Evolutionary conservation across 2,797 vertebrate genomes (phyloP).

Genomic region (Schizothorax lantsangensis): DNA sequence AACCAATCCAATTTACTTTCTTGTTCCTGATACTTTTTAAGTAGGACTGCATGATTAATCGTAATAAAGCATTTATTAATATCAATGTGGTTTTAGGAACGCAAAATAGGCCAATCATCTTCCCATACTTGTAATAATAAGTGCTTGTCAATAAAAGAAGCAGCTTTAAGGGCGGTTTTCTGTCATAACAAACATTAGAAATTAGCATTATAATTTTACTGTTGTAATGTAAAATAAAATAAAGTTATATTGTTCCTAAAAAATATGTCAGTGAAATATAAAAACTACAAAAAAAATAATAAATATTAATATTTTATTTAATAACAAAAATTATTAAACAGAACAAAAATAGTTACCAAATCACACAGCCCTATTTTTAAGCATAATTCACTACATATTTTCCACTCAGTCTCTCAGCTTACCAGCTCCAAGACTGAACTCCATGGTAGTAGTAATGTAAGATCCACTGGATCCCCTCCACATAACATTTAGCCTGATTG

Average conservation of each 20-base stretch:
- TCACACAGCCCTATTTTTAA: background rate
- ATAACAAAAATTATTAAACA: too few relatives aligned
- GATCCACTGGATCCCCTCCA: constrained; percentile 99
- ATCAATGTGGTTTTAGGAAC: background rate
- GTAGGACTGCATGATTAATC: background rate
- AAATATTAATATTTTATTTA: too few relatives aligned
- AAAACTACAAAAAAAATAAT: too few relatives aligned
- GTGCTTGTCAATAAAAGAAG: background rate
- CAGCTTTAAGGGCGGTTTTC: background rate
- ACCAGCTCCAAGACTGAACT: constrained; percentile 99
- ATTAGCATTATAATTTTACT: background rate
- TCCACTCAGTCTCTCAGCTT: constrained; percentile 65
- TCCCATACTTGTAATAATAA: constrained; percentile 1
- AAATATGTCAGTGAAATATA: too few relatives aligned
- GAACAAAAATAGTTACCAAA: background rate
- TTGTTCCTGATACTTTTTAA: background rate
- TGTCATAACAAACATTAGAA: background rate
- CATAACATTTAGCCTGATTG: constrained; percentile 90
- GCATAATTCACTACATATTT: background rate
- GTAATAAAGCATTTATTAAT: background rate
- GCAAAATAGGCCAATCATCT: background rate
- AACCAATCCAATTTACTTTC: background rate
- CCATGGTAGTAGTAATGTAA: constrained; percentile 99
- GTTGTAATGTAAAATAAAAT: too few relatives aligned
- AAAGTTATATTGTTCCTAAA: too few relatives aligned